These are phyloP conservation scores for Diuraphis noxia DNA, from an alignment of 1,140 invertebrate genomes.

Conservation along the genomic window DNA sequence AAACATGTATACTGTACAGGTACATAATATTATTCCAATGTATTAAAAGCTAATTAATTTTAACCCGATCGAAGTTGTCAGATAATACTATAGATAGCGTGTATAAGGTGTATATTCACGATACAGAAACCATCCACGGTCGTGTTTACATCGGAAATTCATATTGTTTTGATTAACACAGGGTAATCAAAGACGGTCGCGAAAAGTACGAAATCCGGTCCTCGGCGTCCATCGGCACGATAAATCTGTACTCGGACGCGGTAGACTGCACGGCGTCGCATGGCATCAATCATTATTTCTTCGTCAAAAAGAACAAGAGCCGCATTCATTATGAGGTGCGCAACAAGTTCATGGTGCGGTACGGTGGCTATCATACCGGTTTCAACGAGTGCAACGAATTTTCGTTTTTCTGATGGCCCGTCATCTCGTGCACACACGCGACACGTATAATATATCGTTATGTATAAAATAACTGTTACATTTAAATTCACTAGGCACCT, in stretches of 20 bases:
- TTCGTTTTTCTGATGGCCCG: not conserved
- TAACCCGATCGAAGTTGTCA: too few relatives aligned
- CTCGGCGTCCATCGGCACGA: slow-evolving; percentile 1
- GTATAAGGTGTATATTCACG: too few relatives aligned
- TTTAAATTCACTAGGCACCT: not conserved
- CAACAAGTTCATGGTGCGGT: slow-evolving; percentile 44
- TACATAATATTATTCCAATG: too few relatives aligned
- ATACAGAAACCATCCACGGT: too few relatives aligned
- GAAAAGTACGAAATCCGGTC: not conserved
- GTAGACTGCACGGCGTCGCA: slow-evolving; percentile 37
- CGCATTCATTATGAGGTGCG: slow-evolving; percentile 11
- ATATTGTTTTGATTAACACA: not conserved
- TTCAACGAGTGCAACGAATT: slow-evolving; percentile 38
- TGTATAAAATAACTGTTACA: not conserved
- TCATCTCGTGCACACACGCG: not conserved
- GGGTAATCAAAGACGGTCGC: not conserved
- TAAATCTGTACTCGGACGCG: not conserved
- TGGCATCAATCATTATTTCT: slow-evolving; percentile 25
- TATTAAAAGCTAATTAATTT: too few relatives aligned
- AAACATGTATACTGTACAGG: too few relatives aligned
- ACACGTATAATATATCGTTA: not conserved
- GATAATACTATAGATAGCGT: too few relatives aligned
- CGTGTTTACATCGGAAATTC: too few relatives aligned
- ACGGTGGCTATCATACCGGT: slow-evolving; percentile 36
- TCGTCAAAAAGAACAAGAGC: slow-evolving; percentile 28